Evolutionary conservation across 2,797 vertebrate genomes (phyloP), one percentile per base, ranked within the genome.

Genomic region (Pseudomugil gertrudae): DNA sequence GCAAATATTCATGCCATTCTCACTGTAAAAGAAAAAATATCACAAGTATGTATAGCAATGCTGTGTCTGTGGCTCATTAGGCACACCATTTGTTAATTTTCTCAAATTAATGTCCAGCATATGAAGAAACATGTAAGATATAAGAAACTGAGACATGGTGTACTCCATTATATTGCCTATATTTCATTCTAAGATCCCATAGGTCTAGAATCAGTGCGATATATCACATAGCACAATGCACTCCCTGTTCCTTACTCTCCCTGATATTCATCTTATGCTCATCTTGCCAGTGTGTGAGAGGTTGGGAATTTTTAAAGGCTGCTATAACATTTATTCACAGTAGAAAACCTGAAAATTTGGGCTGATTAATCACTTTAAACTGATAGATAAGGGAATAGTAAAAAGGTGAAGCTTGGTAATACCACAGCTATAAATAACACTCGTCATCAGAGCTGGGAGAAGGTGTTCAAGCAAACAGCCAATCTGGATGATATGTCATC

Each of bases 351-450:
- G 58, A 56, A 84, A 73, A 89, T 87, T 60, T 57, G 76, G 74
- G 86, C 52, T 65, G 72, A 30, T 83, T 75, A 83, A 82, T 85
- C 77, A 79, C 81, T 82, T 79, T 83, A 75, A 86, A 87, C 83
- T 79, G 59, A 43, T 47, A 89, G 87, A 90, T 92, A 88, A 88
- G 82, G 78, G 81, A 78, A 75, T 67, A 84, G 71, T 88, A 87
- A 90, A 91, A 94, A 87, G 43, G 75, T 84, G 83, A 80, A 84
- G 59, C 74, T 62, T 51, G 55, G 79, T 83, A 87, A 87, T 80
- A 87, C 83, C 70, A 78, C 61, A 14, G 78, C 89, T 94, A 94
- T 92, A 87, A 92, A 94, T 94, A 94, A 87, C 53, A n/a, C 79
- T 79, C 84, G 90, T 87, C 87, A 92, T 84, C 78, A 87, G 89